Evolutionary conservation across 2,113 vertebrate genomes (phyloP).

Genomic region (Ailuropoda melanoleuca): DNA sequence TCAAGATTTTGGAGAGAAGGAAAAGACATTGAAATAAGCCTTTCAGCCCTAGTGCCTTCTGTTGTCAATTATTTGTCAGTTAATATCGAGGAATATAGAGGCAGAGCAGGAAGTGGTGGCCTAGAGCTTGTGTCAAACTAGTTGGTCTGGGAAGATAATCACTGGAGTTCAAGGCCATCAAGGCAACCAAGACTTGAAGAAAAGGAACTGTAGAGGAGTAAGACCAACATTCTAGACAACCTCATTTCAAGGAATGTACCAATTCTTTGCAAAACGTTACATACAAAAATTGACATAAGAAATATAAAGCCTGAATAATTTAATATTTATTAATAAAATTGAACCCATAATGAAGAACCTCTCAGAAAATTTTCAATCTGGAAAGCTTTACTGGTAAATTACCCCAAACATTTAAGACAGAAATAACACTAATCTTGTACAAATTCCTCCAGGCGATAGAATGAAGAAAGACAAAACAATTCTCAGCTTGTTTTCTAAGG

Average conservation of each 20-base stretch:
- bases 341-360: neutral
- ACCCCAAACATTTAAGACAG: neutral
- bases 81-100: neutral
- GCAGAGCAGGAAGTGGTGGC: neutral
- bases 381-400: neutral
- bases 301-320: neutral
- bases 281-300: neutral
- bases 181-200: neutral
- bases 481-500: neutral
- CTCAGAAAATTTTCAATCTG: neutral
- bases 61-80: neutral
- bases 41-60: neutral
- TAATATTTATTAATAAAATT: neutral
- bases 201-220: neutral
- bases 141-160: neutral
- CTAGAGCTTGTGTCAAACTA: neutral
- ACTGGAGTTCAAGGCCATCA: neutral
- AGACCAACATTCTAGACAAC: neutral
- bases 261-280: neutral
- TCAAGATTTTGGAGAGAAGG: neutral
- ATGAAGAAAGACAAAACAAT: neutral
- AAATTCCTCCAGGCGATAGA: neutral
- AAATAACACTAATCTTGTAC: neutral
- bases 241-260: neutral
- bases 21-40: neutral